Evolutionary conservation across 2,797 vertebrate species (phyloP).

Genomic region (Rhynchonycteris naso): DNA sequence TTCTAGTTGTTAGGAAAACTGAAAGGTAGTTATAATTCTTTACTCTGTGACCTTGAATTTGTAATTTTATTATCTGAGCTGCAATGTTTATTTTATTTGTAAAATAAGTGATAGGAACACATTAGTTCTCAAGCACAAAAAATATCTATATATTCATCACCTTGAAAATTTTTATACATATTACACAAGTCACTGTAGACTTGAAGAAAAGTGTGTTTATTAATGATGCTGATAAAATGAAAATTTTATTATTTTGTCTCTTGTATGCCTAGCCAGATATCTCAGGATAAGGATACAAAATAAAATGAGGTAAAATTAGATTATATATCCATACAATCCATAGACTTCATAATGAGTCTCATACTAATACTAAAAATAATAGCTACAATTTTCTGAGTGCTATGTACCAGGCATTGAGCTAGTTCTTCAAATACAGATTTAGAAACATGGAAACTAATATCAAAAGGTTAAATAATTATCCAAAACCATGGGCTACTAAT

Average conservation of each 20-base stretch:
- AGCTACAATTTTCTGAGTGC: neutral
- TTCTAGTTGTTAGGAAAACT: neutral
- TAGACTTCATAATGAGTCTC: neutral
- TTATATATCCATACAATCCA: neutral
- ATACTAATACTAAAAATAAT: neutral
- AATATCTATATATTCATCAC: neutral
- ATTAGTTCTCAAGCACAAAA: neutral
- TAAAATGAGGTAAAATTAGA: neutral
- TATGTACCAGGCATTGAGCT: neutral
- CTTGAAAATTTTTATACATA: neutral
- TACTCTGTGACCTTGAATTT: neutral
- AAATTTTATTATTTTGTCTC: neutral
- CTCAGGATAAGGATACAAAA: neutral
- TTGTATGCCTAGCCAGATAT: neutral
- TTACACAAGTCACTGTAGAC: neutral
- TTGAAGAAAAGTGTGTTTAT: neutral
- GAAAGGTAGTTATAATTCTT: neutral
- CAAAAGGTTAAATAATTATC: neutral
- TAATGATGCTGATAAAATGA: neutral
- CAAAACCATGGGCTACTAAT: neutral
- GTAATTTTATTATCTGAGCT: neutral
- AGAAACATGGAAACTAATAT: constrained; percentile 25
- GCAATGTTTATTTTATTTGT: neutral
- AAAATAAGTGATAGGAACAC: neutral
- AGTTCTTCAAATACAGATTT: neutral